Base-by-base conservation (phyloP, 2,113 vertebrate species). In the Micronycteris hirsuta region DNA sequence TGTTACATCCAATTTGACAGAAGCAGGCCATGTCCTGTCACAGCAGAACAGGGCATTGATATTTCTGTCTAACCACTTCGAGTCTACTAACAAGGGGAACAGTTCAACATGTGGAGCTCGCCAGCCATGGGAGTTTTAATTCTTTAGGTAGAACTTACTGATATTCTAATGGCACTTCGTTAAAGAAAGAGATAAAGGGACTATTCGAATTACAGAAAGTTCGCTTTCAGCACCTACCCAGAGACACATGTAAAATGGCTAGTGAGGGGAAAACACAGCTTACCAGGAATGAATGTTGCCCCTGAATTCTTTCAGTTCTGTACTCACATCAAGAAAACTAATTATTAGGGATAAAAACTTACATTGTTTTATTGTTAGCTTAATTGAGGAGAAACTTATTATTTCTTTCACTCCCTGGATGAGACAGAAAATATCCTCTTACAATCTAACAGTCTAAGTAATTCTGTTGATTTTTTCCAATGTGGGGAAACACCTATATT, bases 311-410 rank as follows among this genome's bases (percentile, higher is more conserved):
- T 97, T 97, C 96, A 90, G 77, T 83, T 97, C 92, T 90, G 36
- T 61, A 96, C 61, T 74, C 56, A 96, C 63, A 88, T 91, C 54
- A 86, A 97, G 96, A 96, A 80, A 97, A 96, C 92, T 89, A 95
- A 94, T 92, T 6, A 17, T 43, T 95, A 83, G 41, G 65, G 61
- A 70, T 93, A 94, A 0, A 17, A 56, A 94, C 97, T 92, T 88
- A 80, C 0, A 12, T 91, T 86, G 45, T 93, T 94, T 95, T n/a
- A 76, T 96, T 97, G 98, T 97, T 95, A 97, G 71, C 41, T 94
- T 12, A 61, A 70, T 45, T 86, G 43, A 83, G 45, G 89, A 97
- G 41, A 52, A 92, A 76, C 31, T 43, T 85, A 33, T 97, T 97
- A 33, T 97, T 97, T 96, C 82, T 96, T 63, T 38, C 52, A 81